Evolutionary conservation across 2,888 invertebrate genomes (phyloP).

Genomic region (Latrodectus elegans): DNA sequence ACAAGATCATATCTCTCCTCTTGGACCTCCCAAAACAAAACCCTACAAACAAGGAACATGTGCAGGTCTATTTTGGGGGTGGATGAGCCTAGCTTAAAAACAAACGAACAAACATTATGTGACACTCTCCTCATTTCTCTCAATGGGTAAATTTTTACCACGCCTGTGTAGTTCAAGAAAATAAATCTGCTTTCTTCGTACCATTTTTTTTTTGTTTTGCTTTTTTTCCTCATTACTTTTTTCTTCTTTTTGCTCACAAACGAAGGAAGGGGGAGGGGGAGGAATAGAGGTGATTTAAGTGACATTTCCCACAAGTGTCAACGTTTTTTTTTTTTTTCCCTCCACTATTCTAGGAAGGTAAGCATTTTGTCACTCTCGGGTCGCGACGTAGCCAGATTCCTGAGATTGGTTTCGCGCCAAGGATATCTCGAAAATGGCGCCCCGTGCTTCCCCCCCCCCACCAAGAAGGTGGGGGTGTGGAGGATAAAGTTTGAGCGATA

Average conservation of each 20-base stretch:
- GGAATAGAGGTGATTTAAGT: conserved; percentile 40
- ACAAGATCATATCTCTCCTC: background rate
- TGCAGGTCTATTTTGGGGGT: too few relatives aligned
- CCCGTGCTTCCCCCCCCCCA: background rate
- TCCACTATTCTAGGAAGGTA: conserved; percentile 35
- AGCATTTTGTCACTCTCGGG: conserved; percentile 62
- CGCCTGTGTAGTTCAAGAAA: conserved; percentile 17
- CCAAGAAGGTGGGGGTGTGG: background rate
- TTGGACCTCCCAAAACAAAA: background rate
- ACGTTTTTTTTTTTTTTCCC: conserved; percentile 1
- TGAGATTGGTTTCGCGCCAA: conserved; percentile 42
- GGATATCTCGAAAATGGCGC: conserved; percentile 25
- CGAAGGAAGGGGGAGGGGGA: background rate
- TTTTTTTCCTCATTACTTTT: conserved; percentile 5
- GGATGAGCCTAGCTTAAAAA: background rate
- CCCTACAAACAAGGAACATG: background rate
- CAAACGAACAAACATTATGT: conserved; percentile 4
- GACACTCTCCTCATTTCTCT: conserved; percentile 8
- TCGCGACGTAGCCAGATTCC: conserved; percentile 40
- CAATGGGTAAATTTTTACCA: conserved; percentile 45
- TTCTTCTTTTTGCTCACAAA: background rate
- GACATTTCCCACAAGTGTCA: conserved; percentile 63
- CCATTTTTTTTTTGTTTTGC: conserved; percentile 3
- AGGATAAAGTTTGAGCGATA: conserved; percentile 10
- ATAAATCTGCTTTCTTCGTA: conserved; percentile 38